Percentiles rank a stretch among this genome's conserved stretches.
Conservation (phyloP, 1,140 invertebrate genomes). For the Leguminivora glycinivorella region DNA sequence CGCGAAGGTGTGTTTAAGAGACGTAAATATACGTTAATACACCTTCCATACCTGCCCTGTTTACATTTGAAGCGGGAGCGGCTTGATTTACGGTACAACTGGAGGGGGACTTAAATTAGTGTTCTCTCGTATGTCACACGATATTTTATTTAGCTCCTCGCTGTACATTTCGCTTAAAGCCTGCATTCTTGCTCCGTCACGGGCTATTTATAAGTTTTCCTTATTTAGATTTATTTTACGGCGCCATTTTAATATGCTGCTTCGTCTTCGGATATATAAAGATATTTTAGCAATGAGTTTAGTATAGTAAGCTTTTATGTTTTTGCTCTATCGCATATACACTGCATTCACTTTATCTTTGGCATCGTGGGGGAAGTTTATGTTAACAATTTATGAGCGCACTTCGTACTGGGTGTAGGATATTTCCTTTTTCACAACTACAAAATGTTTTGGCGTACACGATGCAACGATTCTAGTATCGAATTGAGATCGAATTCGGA, state of each 20-base stretch:
- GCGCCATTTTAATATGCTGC: constrained; percentile 27
- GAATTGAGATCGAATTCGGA: too few relatives aligned
- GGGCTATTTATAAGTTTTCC: constrained; percentile 68
- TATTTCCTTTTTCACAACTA: too few relatives aligned
- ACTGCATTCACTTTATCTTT: too few relatives aligned
- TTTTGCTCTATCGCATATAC: neutral
- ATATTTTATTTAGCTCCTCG: constrained; percentile 67
- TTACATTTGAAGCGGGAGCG: constrained; percentile 65
- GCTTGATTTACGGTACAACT: constrained; percentile 63
- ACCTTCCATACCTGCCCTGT: constrained; percentile 40
- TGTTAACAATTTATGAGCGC: too few relatives aligned
- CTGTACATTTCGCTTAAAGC: constrained; percentile 58
- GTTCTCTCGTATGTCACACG: constrained; percentile 64
- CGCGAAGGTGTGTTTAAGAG: neutral
- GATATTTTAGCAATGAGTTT: neutral
- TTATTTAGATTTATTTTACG: constrained; percentile 58
- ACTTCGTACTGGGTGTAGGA: too few relatives aligned
- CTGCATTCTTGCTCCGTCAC: constrained; percentile 59
- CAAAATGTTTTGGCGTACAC: too few relatives aligned
- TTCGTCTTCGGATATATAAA: neutral
- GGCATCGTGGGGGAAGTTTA: too few relatives aligned
- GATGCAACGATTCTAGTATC: too few relatives aligned
- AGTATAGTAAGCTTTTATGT: neutral
- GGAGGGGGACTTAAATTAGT: constrained; percentile 68
- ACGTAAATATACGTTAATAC: neutral